These are phyloP conservation scores for Chaetura pelagica DNA, from an alignment of 2,113 vertebrate species.

Conservation along the genomic window DNA sequence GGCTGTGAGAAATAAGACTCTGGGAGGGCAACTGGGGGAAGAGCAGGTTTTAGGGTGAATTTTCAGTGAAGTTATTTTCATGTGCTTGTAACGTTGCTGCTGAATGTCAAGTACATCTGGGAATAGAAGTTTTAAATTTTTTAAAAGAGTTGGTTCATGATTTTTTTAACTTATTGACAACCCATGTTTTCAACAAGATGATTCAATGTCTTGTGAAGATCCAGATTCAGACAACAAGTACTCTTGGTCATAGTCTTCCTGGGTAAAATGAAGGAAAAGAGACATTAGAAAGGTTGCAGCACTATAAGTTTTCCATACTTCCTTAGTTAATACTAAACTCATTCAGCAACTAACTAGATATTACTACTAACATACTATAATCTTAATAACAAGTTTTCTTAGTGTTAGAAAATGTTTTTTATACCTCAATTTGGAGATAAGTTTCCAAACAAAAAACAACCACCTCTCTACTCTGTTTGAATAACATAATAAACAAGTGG, in stretches of 20 bases:
- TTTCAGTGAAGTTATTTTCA: neutral
- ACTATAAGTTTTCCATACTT: neutral
- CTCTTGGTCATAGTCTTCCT: neutral
- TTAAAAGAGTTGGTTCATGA: neutral
- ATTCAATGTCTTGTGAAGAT: neutral
- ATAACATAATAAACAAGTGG: neutral
- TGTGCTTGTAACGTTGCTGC: neutral
- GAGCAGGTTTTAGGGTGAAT: neutral
- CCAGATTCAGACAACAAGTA: neutral
- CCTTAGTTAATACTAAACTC: neutral
- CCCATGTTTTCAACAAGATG: neutral
- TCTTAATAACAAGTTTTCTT: neutral
- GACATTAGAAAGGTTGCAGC: rapidly evolving
- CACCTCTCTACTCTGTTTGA: neutral
- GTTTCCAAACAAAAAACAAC: neutral
- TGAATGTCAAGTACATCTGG: neutral
- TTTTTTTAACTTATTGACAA: neutral
- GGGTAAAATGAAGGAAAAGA: neutral
- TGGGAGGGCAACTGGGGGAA: neutral
- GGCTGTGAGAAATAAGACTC: neutral
- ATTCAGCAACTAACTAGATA: neutral
- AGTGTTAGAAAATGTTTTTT: neutral
- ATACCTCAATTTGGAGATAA: neutral
- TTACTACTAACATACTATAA: neutral
- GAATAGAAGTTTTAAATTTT: neutral